Evolutionary conservation across 2,888 invertebrate genomes (phyloP).

Genomic region (Cheilosia variabilis): DNA sequence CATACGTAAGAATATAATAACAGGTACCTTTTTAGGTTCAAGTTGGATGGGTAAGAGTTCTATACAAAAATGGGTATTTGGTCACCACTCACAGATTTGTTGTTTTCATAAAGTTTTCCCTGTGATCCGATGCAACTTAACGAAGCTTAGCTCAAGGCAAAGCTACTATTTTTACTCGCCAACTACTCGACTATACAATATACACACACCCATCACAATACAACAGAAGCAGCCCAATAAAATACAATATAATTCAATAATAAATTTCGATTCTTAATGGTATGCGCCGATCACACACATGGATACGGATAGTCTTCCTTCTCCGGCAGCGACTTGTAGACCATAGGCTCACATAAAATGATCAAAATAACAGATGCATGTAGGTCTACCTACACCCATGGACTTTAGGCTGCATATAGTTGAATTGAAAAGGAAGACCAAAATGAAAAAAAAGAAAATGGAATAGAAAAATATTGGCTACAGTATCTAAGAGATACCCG

Average conservation of each 20-base stretch:
- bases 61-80: no score
- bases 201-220: background rate
- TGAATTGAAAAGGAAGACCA: constrained; percentile 14
- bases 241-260: constrained; percentile 73
- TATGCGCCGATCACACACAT: constrained; percentile 16
- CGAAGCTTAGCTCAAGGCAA: no score
- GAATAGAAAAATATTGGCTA: constrained; percentile 32
- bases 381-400: background rate
- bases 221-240: constrained; percentile 55
- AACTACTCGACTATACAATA: background rate
- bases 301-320: background rate
- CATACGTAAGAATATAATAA: no score
- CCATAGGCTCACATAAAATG: constrained; percentile 63
- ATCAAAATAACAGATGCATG: constrained; percentile 66
- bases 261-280: constrained; percentile 66
- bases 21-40: no score
- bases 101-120: no score
- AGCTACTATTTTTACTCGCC: no score
- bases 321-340: constrained; percentile 34
- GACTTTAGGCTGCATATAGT: constrained; percentile 17
- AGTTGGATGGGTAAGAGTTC: no score
- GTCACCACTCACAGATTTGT: no score
- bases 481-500: constrained; percentile 49
- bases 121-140: no score
- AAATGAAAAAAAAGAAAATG: constrained; percentile 11